Evolutionary conservation across 2,888 invertebrate genomes (phyloP), one percentile per base, ranked within the genome.

Genomic region (Noctua fimbriata): DNA sequence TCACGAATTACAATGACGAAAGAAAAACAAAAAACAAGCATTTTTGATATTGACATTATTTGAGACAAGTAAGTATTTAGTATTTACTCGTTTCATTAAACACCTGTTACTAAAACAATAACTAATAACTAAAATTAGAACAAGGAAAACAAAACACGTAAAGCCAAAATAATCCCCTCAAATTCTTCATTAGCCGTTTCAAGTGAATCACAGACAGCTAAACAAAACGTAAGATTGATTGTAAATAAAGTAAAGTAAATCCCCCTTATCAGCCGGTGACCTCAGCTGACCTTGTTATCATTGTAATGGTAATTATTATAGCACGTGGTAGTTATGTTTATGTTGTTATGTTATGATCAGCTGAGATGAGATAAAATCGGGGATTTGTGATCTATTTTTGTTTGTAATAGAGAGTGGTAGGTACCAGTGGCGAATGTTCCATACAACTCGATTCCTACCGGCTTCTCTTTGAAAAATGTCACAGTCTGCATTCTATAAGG

Each of bases 181-280:
- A n/a, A 66, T 44, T 44, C 4, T 67, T 83, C 9, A 76, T 32
- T 16, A 36, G 21, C 1, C 60, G 36, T n/a, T 71, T n/a, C 4
- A 14, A 12, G 14, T 80, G 60, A 80, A 52, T 82, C 67, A 84
- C 18, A 41, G 7, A 36, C 14, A 4, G 7, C 12, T 16, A 41
- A 71, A 82, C 71, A 76, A 75, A 24, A 58, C 24, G n/a, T 24
- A n/a, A 16, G 6, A 28, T 32, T 32, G 4, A 63, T 32, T 32
- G 2, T 36, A 36, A 36, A 1, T 2, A 41, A 32, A 21, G 63
- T 55, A 32, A 41, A 67, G 80, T 84, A 32, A 75, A 71, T 84
- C 76, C 84, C 84, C 65, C 28, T 73, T 84, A 84, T 83, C 80
- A 67, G 44, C 7, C 83, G 49, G 36, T 65, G 65, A 85, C 58